A percentile compares a stretch with the other conserved stretches of the same genome.
These are phyloP conservation scores for Embidobia sp. DNA, from an alignment of 2,888 invertebrate genomes.

Conservation along the genomic window DNA sequence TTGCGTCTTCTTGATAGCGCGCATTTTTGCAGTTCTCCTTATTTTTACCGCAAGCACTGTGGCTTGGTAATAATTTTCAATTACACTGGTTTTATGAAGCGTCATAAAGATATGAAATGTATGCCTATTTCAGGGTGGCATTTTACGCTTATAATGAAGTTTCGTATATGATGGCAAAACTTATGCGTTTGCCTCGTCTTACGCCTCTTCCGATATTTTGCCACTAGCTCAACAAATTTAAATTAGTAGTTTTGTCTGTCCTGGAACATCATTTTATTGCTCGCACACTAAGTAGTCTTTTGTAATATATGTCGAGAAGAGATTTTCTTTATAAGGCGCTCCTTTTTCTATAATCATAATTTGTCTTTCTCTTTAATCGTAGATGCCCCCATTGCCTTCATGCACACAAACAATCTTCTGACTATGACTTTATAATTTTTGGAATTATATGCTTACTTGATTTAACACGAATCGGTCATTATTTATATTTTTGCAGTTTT, in stretches of 20 bases:
- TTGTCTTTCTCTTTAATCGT: too few species aligned
- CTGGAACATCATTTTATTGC: too few species aligned
- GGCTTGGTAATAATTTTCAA: constrained; percentile 77
- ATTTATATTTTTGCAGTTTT: too few species aligned
- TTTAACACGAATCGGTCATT: too few species aligned
- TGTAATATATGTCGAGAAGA: too few species aligned
- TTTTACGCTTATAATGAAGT: constrained; percentile 69
- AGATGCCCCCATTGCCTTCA: too few species aligned
- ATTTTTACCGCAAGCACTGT: constrained; percentile 74
- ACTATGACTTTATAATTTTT: too few species aligned
- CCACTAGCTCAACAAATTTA: constrained; percentile 39
- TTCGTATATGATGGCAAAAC: constrained; percentile 49
- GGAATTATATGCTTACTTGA: too few species aligned
- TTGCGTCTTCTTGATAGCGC: constrained; percentile 67
- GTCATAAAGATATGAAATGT: constrained; percentile 78
- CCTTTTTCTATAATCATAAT: too few species aligned
- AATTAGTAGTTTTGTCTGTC: constrained; percentile 37
- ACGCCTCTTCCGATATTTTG: constrained; percentile 20
- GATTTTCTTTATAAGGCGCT: too few species aligned
- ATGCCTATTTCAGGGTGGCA: constrained; percentile 76
- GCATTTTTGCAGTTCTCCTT: constrained; percentile 66
- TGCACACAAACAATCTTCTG: too few species aligned
- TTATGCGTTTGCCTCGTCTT: constrained; percentile 33
- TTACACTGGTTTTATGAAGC: constrained; percentile 77
- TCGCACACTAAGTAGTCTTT: too few species aligned